Conservation (phyloP, 1,140 invertebrate genomes). For the Brachionus rotundiformis region DNA sequence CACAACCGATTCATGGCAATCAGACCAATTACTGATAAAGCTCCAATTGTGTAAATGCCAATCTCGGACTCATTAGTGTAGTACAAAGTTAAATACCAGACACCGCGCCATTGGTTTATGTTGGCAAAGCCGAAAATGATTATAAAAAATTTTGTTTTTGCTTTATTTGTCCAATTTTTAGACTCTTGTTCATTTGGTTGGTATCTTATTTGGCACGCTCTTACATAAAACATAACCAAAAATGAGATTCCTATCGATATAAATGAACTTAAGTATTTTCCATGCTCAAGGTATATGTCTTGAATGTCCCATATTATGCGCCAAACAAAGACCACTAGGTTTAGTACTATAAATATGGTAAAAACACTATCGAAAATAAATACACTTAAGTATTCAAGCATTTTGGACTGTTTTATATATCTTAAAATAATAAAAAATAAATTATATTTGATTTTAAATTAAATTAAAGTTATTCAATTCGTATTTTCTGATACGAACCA, state of each 20-base stretch:
- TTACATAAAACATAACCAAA: not conserved
- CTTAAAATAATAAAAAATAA: not conserved
- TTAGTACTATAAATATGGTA: conserved; percentile 32
- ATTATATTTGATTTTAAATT: too few species aligned
- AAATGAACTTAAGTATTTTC: not conserved
- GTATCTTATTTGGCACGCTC: not conserved
- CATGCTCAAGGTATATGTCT: conserved; percentile 2
- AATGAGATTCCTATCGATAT: not conserved
- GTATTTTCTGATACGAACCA: not conserved
- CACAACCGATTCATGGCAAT: conserved; percentile 18
- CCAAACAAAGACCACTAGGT: conserved; percentile 42
- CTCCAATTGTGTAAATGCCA: conserved; percentile 20
- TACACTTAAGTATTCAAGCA: not conserved
- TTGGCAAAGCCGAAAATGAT: conserved; percentile 15
- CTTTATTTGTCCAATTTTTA: not conserved
- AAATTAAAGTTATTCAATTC: too few species aligned
- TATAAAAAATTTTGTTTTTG: conserved; percentile 34
- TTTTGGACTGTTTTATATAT: not conserved
- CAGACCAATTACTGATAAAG: not conserved
- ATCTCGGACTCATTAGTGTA: not conserved
- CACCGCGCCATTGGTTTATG: conserved; percentile 42
- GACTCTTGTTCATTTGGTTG: not conserved
- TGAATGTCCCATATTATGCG: conserved; percentile 48
- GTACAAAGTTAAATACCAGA: conserved; percentile 36
- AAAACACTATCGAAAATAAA: not conserved